Base-by-base conservation (phyloP, 1,140 invertebrate species). In the Megalopta genalis region DNA sequence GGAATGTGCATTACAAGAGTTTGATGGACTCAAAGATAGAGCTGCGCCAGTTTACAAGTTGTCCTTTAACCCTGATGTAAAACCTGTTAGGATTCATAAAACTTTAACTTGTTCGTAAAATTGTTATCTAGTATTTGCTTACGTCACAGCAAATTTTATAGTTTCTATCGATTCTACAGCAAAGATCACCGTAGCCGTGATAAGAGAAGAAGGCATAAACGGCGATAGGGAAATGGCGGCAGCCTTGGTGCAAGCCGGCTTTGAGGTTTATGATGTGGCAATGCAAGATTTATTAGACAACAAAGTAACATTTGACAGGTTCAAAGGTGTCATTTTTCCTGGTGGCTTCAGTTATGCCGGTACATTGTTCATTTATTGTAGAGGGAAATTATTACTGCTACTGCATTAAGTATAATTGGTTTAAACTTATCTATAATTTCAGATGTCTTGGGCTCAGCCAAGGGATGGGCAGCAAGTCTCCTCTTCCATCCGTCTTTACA, bases 301-400 rank as follows among this genome's bases (percentile, higher is more conserved):
- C 80, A 94, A 94, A 79, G 93, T 97, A 8, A 95, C 94, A 2
- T 91, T 99, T 12, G 95, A 98, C 73, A 90, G 93, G 21, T 99
- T 99, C 92, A 94, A 95, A 81, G 99, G 99, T 8, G 86, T 99
- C 18, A 95, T 98, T 49, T 99, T 99, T 88, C 98, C 98, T 5
- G 99, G 99, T 59, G 99, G 99, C 21, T 99, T 99, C 90, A 99
- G 98, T 92, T 99, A 99, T 93, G 98, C 98, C 52, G 96, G 96
- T 96, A 90, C 89, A 81, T 82, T n/a, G n/a, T n/a, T n/a, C n/a
- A n/a, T 67, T 65, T 70, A 9, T 21, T 32, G n/a, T 57, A 25
- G 12, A 49, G 75, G 42, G 49, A 18, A 52, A 12, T 12, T 10
- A 18, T 52, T 18, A 52, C 49, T 52, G 49, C 16, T 18, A 1